Percentiles rank a stretch among this genome's conserved stretches.
These are phyloP conservation scores for Athene noctua DNA, from an alignment of 2,113 vertebrate species.

Conservation along the genomic window DNA sequence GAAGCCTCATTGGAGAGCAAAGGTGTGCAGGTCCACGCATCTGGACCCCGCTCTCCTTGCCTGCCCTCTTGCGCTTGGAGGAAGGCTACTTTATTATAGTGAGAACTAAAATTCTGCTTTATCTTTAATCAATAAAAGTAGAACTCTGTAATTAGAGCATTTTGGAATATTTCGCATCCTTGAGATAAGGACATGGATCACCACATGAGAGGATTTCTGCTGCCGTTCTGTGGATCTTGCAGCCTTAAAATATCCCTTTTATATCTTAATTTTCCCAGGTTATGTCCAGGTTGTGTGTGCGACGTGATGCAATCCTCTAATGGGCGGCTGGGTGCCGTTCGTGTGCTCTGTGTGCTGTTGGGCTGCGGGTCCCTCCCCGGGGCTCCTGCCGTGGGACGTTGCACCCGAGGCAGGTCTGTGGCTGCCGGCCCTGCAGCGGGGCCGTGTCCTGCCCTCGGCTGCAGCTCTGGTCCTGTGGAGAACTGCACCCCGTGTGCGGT, in stretches of 20 bases:
- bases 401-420: background rate
- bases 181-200: background rate
- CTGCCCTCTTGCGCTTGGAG: background rate
- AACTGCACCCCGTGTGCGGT: background rate
- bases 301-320: background rate
- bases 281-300: background rate
- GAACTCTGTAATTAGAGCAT: background rate
- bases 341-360: background rate
- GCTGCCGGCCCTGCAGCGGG: too few relatives aligned
- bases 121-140: background rate
- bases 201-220: background rate
- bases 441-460: background rate
- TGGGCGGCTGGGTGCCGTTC: background rate
- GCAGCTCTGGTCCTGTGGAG: background rate
- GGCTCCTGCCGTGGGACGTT: background rate
- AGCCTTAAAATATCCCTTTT: background rate
- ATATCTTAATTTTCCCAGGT: background rate
- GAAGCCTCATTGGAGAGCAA: too few relatives aligned
- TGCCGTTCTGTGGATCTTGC: background rate
- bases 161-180: background rate
- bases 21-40: background rate
- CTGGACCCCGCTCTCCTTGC: background rate
- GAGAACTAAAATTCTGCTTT: background rate
- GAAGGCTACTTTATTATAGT: background rate
- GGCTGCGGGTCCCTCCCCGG: background rate